These are phyloP conservation scores for Aquatica leii DNA, from an alignment of 2,888 invertebrate genomes.

Conservation along the genomic window DNA sequence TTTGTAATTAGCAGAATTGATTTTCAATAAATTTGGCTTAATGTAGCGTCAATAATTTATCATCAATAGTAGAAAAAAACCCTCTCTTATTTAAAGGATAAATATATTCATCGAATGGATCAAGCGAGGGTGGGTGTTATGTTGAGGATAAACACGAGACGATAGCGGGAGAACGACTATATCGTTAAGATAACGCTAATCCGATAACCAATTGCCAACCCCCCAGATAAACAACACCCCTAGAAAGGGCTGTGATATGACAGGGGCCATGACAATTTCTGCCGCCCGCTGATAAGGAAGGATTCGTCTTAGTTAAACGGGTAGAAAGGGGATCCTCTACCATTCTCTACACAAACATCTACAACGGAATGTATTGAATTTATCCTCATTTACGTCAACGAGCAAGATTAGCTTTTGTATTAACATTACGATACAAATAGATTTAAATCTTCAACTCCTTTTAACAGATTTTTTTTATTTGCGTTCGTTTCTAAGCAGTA, in stretches of 20 bases:
- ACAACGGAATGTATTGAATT: conserved; percentile 35
- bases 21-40: too few species aligned
- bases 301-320: conserved; percentile 54
- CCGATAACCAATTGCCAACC: conserved; percentile 62
- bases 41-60: too few species aligned
- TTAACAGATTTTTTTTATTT: neutral
- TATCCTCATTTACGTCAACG: conserved; percentile 43
- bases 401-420: conserved; percentile 43
- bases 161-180: conserved; percentile 57
- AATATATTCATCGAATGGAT: too few species aligned
- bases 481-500: neutral
- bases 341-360: conserved; percentile 31
- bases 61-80: too few species aligned
- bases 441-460: too few species aligned
- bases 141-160: conserved; percentile 50
- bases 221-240: conserved; percentile 59
- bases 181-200: conserved; percentile 63
- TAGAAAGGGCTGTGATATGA: conserved; percentile 53
- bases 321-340: conserved; percentile 35
- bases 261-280: conserved; percentile 60
- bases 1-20: too few species aligned
- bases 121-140: conserved; percentile 38
- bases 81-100: too few species aligned
- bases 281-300: conserved; percentile 59
- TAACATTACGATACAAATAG: conserved; percentile 9